Evolutionary conservation across 2,113 vertebrate species (phyloP).

Genomic region (Desmodus rotundus): DNA sequence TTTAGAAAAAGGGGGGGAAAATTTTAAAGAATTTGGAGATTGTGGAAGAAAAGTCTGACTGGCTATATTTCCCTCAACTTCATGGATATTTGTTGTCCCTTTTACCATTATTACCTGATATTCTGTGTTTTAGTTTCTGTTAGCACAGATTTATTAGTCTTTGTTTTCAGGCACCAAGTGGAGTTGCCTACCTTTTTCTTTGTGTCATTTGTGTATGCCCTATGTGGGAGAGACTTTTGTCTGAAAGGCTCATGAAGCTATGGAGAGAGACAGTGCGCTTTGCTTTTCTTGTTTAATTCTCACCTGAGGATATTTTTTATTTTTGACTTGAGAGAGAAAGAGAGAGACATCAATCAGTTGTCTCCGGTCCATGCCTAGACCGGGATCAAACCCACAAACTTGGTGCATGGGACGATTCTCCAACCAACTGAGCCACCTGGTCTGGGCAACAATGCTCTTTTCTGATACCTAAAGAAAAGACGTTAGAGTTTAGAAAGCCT

Average conservation of each 20-base stretch:
- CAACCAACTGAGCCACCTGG: too few species aligned
- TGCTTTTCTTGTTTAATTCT: background rate
- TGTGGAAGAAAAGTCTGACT: background rate
- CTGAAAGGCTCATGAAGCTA: background rate
- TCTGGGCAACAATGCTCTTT: background rate
- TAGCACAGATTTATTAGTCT: background rate
- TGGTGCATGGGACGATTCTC: too few species aligned
- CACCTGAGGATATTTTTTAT: too few species aligned
- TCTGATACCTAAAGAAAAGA: background rate
- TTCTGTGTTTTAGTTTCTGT: background rate
- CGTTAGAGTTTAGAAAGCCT: conserved; percentile 7
- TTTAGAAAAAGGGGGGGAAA: too few species aligned
- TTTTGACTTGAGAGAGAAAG: too few species aligned
- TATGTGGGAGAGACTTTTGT: background rate
- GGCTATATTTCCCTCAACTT: background rate
- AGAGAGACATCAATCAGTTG: too few species aligned
- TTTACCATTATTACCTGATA: background rate
- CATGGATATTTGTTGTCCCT: background rate
- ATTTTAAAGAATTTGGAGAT: background rate
- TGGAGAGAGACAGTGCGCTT: background rate
- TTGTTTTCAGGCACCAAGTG: background rate
- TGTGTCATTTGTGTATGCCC: background rate
- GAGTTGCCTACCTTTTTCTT: background rate
- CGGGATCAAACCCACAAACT: too few species aligned
- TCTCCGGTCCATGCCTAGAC: too few species aligned